These are phyloP conservation scores for Agriopis aurantiaria DNA, from an alignment of 2,888 invertebrate genomes.

Conservation along the genomic window DNA sequence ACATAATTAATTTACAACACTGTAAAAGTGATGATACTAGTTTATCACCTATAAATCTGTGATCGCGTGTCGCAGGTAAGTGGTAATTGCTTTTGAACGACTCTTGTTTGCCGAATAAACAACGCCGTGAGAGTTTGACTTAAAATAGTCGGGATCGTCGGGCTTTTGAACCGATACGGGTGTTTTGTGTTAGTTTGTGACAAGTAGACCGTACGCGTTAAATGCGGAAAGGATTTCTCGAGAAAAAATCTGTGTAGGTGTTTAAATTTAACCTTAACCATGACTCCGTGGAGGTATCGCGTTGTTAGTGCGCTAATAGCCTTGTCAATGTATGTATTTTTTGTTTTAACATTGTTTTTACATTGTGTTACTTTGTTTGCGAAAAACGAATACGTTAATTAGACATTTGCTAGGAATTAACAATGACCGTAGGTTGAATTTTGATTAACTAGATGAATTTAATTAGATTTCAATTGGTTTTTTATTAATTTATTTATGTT, in stretches of 20 bases:
- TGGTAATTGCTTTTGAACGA: constrained; percentile 82
- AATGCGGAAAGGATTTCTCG: constrained; percentile 45
- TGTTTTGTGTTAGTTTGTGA: constrained; percentile 71
- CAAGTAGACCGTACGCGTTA: constrained; percentile 66
- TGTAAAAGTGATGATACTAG: constrained; percentile 85
- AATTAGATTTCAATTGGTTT: constrained; percentile 25
- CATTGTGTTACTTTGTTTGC: constrained; percentile 10
- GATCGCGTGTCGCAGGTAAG: constrained; percentile 85
- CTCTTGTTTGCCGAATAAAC: constrained; percentile 78
- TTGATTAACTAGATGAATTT: background rate
- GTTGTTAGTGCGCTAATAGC: constrained; percentile 23
- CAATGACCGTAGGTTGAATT: background rate
- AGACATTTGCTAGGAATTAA: constrained; percentile 7
- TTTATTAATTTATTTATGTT: constrained; percentile 2
- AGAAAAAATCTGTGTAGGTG: constrained; percentile 46
- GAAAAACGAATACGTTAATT: background rate
- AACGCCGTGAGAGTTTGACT: constrained; percentile 58
- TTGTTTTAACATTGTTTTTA: constrained; percentile 25
- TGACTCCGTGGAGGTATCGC: constrained; percentile 30
- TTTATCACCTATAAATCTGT: constrained; percentile 85
- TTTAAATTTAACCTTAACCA: constrained; percentile 33
- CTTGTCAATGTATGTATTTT: constrained; percentile 30
- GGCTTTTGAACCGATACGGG: constrained; percentile 24
- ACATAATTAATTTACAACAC: constrained; percentile 82
- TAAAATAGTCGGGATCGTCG: constrained; percentile 28